These are phyloP conservation scores for Cheiracanthium punctorium DNA, from an alignment of 2,888 invertebrate genomes.

Conservation along the genomic window DNA sequence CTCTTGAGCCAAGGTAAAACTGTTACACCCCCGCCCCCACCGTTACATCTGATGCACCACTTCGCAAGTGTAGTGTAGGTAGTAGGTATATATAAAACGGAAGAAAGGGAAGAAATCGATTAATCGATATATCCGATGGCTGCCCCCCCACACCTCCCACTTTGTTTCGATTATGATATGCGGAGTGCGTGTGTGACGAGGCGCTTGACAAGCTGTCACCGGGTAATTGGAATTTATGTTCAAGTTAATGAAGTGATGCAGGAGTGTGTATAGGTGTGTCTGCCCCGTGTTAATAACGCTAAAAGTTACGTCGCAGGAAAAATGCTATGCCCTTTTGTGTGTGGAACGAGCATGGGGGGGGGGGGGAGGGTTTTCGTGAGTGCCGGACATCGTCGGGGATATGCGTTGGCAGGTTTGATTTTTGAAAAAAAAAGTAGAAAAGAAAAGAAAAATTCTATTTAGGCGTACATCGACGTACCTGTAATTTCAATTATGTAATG, in stretches of 20 bases:
- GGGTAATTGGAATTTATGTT: constrained; percentile 9
- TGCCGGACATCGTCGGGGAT: too few species aligned
- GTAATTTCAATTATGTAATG: too few species aligned
- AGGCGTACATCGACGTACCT: too few species aligned
- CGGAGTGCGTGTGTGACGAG: constrained; percentile 1
- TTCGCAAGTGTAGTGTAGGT: too few species aligned
- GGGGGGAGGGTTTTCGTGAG: too few species aligned
- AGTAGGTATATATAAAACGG: not conserved
- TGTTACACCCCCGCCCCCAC: too few species aligned
- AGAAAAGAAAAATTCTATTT: too few species aligned
- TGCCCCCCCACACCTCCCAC: not conserved
- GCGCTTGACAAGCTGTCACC: constrained; percentile 10
- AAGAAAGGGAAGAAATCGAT: constrained; percentile 35
- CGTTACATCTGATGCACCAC: too few species aligned
- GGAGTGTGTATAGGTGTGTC: not conserved
- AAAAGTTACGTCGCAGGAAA: not conserved
- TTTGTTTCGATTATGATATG: constrained; percentile 50
- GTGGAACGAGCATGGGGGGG: too few species aligned
- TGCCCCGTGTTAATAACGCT: not conserved
- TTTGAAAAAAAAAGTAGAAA: too few species aligned
- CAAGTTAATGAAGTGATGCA: constrained; percentile 7
- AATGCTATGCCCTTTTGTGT: not conserved
- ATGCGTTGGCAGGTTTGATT: too few species aligned
- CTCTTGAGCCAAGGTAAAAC: too few species aligned
- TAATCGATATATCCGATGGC: constrained; percentile 58